Evolutionary conservation across 1,140 invertebrate species (phyloP).

Genomic region (Trissolcus basalis): DNA sequence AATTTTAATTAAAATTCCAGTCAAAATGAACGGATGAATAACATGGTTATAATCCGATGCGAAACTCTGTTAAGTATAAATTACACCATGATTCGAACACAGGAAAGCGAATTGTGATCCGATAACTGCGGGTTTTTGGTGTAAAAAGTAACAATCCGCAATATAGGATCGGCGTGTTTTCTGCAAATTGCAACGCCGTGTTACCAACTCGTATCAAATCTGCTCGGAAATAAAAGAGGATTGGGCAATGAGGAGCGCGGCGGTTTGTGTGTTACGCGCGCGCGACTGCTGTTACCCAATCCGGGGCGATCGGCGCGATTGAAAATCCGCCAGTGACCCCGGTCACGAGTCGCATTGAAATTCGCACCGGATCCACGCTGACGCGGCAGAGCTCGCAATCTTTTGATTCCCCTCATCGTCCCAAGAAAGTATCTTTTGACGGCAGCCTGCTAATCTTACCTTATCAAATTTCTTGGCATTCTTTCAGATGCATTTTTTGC

Average conservation of each 20-base stretch:
- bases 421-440: constrained; percentile 31
- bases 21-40: no score
- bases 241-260: constrained; percentile 20
- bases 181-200: constrained; percentile 35
- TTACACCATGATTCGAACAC: neutral
- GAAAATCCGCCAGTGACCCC: constrained; percentile 33
- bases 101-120: constrained; percentile 9
- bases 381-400: constrained; percentile 35
- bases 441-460: no score
- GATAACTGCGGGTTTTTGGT: constrained; percentile 6
- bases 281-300: neutral
- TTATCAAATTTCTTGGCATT: neutral
- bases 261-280: constrained; percentile 27
- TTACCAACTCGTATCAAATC: constrained; percentile 31
- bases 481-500: neutral
- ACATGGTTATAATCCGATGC: no score
- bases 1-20: no score
- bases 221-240: constrained; percentile 22
- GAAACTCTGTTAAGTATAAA: neutral
- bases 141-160: constrained; percentile 24
- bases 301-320: constrained; percentile 9
- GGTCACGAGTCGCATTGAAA: constrained; percentile 42
- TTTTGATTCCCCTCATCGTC: constrained; percentile 28
- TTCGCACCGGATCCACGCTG: constrained; percentile 27
- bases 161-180: constrained; percentile 31